Evolutionary conservation across 2,113 vertebrate genomes (phyloP).

Genomic region (Cyprinodon variegatus): DNA sequence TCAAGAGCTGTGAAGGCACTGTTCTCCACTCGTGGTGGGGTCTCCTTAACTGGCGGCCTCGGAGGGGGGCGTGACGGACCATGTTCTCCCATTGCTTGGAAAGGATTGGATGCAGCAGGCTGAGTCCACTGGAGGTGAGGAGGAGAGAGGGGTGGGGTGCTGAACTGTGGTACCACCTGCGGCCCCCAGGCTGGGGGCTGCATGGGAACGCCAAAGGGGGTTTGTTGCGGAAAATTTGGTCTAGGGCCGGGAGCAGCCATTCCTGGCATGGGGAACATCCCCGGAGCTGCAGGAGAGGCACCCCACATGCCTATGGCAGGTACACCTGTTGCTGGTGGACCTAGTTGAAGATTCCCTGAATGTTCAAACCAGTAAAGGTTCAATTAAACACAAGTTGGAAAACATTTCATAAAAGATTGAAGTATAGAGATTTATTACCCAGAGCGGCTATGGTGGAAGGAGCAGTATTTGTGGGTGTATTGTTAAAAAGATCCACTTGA

Average conservation of each 20-base stretch:
- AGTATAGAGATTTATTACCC: constrained; percentile 58
- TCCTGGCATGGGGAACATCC: constrained; percentile 74
- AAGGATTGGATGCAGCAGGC: constrained; percentile 80
- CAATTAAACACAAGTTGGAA: not conserved
- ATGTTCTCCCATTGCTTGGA: constrained; percentile 78
- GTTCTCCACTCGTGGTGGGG: constrained; percentile 81
- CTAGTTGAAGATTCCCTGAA: constrained; percentile 82
- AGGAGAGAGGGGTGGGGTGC: constrained; percentile 63
- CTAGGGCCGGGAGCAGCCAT: constrained; percentile 65
- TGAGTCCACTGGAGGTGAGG: constrained; percentile 80
- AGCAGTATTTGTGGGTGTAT: constrained; percentile 37
- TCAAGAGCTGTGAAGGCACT: constrained; percentile 91
- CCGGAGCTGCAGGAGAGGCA: constrained; percentile 49
- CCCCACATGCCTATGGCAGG: constrained; percentile 79
- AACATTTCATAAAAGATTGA: not conserved
- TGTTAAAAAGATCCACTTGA: constrained; percentile 82
- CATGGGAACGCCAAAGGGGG: constrained; percentile 75
- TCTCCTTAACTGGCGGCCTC: constrained; percentile 78
- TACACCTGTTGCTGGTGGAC: constrained; percentile 61
- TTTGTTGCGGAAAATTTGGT: constrained; percentile 71
- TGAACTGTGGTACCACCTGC: constrained; percentile 72
- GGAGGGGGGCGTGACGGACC: constrained; percentile 85
- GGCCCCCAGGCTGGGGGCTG: constrained; percentile 83
- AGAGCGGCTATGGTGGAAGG: constrained; percentile 63
- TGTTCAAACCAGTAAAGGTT: not conserved